phyloP scores from a whole-genome alignment of 2,888 invertebrate genomes.

The Tupiocoris notatus region DNA sequence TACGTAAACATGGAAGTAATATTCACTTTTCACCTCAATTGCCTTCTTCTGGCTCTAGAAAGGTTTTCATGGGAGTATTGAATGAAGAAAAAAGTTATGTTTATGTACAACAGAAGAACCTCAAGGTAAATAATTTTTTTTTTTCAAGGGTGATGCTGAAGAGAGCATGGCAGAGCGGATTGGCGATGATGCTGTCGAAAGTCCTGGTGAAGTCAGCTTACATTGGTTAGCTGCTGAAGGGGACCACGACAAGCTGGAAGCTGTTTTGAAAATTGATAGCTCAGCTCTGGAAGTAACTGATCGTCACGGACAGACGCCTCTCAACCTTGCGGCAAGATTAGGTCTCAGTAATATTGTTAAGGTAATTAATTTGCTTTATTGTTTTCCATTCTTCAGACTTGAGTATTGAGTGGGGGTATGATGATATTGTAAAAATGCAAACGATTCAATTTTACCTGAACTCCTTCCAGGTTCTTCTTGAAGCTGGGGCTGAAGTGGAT shows the following conservation, averaged over 20 bases:
- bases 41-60: too few relatives aligned
- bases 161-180: slow-evolving; percentile 43
- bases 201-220: slow-evolving; percentile 60
- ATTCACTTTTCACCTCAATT: background rate
- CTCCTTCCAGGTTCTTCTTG: slow-evolving; percentile 55
- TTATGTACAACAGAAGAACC: too few relatives aligned
- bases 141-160: slow-evolving; percentile 43
- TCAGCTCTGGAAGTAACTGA: slow-evolving; percentile 65
- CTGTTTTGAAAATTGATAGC: slow-evolving; percentile 61
- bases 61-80: too few relatives aligned
- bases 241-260: slow-evolving; percentile 65
- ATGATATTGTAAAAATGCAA: too few relatives aligned
- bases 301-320: slow-evolving; percentile 77
- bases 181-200: slow-evolving; percentile 24
- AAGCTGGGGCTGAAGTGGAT: slow-evolving; percentile 68
- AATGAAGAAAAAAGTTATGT: too few relatives aligned
- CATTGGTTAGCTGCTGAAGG: slow-evolving; percentile 76
- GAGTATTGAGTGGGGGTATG: too few relatives aligned
- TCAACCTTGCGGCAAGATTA: slow-evolving; percentile 81
- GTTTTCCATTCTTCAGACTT: background rate
- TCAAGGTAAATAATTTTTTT: too few relatives aligned
- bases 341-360: slow-evolving; percentile 71
- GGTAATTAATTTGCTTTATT: slow-evolving; percentile 52
- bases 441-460: too few relatives aligned
- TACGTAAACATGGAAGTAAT: too few relatives aligned